phyloP scores from a whole-genome alignment of 2,113 vertebrate species.

The Zosterops pallidus region DNA sequence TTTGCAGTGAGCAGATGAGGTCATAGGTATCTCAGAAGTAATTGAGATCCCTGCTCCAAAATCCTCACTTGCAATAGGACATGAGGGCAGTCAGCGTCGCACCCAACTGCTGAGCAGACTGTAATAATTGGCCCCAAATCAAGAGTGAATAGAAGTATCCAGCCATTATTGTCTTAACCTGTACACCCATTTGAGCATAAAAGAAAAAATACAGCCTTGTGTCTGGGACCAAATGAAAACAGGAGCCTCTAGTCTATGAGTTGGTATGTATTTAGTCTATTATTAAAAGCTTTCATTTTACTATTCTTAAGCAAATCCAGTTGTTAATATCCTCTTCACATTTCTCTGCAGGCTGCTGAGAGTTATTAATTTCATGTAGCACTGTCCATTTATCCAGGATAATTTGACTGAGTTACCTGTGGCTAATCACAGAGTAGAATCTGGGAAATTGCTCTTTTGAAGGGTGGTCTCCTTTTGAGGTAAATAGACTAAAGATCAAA shows the following conservation, averaged over 20 bases:
- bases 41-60: neutral
- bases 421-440: slow-evolving; percentile 15
- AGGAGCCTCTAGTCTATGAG: neutral
- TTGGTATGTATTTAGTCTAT: neutral
- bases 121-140: neutral
- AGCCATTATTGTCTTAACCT: neutral
- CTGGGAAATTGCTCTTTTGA: neutral
- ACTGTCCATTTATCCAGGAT: neutral
- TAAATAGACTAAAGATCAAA: neutral
- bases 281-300: neutral
- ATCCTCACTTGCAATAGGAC: neutral
- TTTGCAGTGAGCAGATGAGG: neutral
- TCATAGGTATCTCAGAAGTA: neutral
- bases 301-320: neutral
- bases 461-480: neutral
- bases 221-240: neutral
- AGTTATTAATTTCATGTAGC: slow-evolving; percentile 7
- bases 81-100: neutral
- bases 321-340: slow-evolving; percentile 4
- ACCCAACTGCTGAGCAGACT: neutral
- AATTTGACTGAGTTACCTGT: slow-evolving; percentile 27
- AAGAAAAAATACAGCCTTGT: neutral
- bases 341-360: neutral
- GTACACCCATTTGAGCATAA: neutral
- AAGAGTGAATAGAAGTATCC: neutral